Conservation (phyloP, 2,888 invertebrate species). For the Ethmia dodecea region DNA sequence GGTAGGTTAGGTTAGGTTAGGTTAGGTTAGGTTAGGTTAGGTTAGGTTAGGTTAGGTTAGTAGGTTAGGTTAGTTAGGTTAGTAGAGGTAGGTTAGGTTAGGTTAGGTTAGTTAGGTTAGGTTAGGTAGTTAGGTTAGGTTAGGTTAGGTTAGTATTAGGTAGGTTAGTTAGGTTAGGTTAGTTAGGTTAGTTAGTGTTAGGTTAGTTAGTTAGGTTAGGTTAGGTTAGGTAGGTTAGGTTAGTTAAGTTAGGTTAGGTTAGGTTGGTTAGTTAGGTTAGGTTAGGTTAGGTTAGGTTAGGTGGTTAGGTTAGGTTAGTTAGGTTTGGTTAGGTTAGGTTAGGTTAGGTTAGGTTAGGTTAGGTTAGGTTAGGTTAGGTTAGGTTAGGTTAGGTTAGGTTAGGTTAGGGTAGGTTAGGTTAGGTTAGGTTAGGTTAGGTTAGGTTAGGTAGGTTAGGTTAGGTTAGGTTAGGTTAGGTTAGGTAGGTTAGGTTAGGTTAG, state of each 20-base stretch:
- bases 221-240: conserved; percentile 7
- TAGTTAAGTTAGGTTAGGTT: conserved; percentile 6
- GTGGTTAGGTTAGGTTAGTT: conserved; percentile 15
- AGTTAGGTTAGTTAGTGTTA: conserved; percentile 14
- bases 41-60: conserved; percentile 18
- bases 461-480: no score
- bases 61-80: conserved; percentile 19
- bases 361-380: conserved; percentile 19
- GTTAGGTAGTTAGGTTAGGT: conserved; percentile 16
- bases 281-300: conserved; percentile 9
- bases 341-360: no score
- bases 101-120: conserved; percentile 20
- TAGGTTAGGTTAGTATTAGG: conserved; percentile 16
- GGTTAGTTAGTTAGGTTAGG: conserved; percentile 3
- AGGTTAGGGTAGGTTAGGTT: conserved; percentile 17
- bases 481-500: no score
- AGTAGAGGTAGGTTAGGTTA: conserved; percentile 21
- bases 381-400: no score
- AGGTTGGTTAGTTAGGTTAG: conserved; percentile 5
- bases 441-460: no score
- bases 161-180: conserved; percentile 18
- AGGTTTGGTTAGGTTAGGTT: conserved; percentile 20
- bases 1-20: conserved; percentile 14
- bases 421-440: conserved; percentile 21
- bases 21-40: conserved; percentile 10